phyloP scores from a whole-genome alignment of 37 sponge, comb jelly and placozoan species.

The Spongilla lacustris region DNA sequence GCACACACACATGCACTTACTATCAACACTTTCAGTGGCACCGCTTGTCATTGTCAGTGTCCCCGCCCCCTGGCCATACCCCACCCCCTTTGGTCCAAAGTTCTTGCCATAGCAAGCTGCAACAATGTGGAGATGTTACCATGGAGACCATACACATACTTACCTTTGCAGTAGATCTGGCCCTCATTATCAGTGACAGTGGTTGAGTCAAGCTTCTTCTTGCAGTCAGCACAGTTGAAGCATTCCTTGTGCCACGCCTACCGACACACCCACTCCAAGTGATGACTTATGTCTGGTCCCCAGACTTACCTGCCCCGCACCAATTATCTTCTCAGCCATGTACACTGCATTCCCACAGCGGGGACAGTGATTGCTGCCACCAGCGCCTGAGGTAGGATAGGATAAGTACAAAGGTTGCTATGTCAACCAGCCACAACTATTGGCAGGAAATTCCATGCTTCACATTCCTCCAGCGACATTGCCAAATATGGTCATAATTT shows the following conservation, averaged over 20 bases:
- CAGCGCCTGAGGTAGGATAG: too few species aligned
- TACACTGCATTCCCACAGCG: slow-evolving; percentile 80
- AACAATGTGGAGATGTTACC: too few species aligned
- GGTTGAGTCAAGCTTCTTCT: slow-evolving; percentile 31
- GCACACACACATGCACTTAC: not conserved
- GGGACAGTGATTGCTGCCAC: slow-evolving; percentile 59
- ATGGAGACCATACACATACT: too few species aligned
- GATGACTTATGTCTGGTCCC: too few species aligned
- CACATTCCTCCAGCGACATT: too few species aligned
- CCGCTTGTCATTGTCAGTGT: slow-evolving; percentile 31
- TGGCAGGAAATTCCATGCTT: too few species aligned
- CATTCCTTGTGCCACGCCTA: slow-evolving; percentile 75
- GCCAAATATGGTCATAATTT: too few species aligned
- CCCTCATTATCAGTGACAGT: slow-evolving; percentile 56
- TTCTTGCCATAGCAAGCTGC: slow-evolving; percentile 62
- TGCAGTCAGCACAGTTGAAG: slow-evolving; percentile 60
- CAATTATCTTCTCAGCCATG: slow-evolving; percentile 79
- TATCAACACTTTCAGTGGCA: not conserved
- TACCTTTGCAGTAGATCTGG: slow-evolving; percentile 66
- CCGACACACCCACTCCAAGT: not conserved
- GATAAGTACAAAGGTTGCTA: too few species aligned
- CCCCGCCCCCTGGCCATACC: slow-evolving; percentile 75
- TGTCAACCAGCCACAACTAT: too few species aligned
- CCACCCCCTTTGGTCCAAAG: slow-evolving; percentile 82
- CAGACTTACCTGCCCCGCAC: slow-evolving; percentile 42